Percentiles rank a stretch among this genome's conserved stretches.
These are phyloP conservation scores for Mola mola DNA, from an alignment of 2,113 vertebrate genomes.

Conservation along the genomic window DNA sequence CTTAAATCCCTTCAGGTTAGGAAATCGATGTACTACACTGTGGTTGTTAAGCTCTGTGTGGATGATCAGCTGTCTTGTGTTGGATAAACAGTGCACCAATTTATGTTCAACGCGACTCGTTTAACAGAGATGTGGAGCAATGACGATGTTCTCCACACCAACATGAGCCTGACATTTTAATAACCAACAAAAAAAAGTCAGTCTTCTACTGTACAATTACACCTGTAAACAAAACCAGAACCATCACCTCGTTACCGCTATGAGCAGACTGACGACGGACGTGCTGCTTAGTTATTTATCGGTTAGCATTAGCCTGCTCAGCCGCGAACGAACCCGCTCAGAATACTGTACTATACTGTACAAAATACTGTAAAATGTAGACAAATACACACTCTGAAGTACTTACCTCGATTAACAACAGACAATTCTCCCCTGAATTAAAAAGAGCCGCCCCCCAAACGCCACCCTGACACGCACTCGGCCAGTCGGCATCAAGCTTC, in stretches of 20 bases:
- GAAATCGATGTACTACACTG: too few species aligned
- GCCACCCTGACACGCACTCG: constrained; percentile 23
- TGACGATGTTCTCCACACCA: too few species aligned
- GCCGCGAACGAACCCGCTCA: not conserved
- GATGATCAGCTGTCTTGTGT: constrained; percentile 16
- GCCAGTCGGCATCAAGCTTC: constrained; percentile 2
- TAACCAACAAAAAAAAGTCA: not conserved
- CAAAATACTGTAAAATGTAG: not conserved
- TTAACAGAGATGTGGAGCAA: too few species aligned
- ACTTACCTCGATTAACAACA: constrained; percentile 63
- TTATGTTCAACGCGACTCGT: not conserved
- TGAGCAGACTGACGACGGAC: constrained; percentile 22
- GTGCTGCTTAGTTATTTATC: constrained; percentile 35
- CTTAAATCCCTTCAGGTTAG: too few species aligned
- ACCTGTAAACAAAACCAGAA: too few species aligned
- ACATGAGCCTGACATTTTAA: not conserved
- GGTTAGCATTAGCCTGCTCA: constrained; percentile 7
- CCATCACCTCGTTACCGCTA: constrained; percentile 2
- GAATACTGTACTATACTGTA: not conserved
- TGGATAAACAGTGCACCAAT: constrained; percentile 1
- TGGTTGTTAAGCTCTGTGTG: not conserved
- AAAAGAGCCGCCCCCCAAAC: constrained; percentile 13
- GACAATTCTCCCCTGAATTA: constrained; percentile 6
- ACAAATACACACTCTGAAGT: not conserved
- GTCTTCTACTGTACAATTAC: not conserved